Evolutionary conservation across 2,888 invertebrate genomes (phyloP).

Genomic region (Cryptocephalus moraei): DNA sequence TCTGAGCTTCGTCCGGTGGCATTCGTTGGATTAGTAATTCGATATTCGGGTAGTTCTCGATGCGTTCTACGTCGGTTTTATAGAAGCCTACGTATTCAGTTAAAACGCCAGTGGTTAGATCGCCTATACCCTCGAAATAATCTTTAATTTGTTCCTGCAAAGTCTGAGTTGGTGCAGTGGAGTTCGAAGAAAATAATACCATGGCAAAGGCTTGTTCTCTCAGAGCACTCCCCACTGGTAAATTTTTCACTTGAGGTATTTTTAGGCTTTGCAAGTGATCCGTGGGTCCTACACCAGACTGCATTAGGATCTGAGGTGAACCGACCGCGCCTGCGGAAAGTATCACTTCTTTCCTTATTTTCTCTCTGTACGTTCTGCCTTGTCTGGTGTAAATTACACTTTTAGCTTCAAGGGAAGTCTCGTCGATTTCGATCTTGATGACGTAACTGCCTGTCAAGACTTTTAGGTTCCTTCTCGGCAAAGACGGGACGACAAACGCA

Average conservation of each 20-base stretch:
- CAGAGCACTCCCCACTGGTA: slow-evolving; percentile 69
- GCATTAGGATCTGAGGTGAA: slow-evolving; percentile 73
- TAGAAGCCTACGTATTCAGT: slow-evolving; percentile 3
- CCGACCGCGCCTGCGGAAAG: slow-evolving; percentile 72
- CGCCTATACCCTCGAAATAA: no score
- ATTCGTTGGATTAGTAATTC: neutral
- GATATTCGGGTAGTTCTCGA: no score
- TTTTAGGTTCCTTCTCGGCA: no score
- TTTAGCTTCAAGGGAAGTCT: slow-evolving; percentile 43
- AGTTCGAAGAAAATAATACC: slow-evolving; percentile 57
- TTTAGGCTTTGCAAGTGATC: no score
- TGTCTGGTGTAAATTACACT: slow-evolving; percentile 49
- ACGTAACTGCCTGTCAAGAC: no score
- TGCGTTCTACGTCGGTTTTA: no score
- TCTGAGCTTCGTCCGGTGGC: neutral
- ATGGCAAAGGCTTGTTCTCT: slow-evolving; percentile 66
- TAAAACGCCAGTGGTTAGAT: neutral
- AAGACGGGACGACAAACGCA: slow-evolving; percentile 61
- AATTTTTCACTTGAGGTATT: no score
- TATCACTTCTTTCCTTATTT: no score
- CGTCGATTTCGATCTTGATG: no score
- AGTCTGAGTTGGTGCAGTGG: no score
- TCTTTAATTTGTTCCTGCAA: no score
- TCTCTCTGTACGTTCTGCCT: slow-evolving; percentile 40
- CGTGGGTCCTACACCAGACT: no score